Evolutionary conservation across 2,113 vertebrate species (phyloP).

Genomic region (Ochotona curzoniae): DNA sequence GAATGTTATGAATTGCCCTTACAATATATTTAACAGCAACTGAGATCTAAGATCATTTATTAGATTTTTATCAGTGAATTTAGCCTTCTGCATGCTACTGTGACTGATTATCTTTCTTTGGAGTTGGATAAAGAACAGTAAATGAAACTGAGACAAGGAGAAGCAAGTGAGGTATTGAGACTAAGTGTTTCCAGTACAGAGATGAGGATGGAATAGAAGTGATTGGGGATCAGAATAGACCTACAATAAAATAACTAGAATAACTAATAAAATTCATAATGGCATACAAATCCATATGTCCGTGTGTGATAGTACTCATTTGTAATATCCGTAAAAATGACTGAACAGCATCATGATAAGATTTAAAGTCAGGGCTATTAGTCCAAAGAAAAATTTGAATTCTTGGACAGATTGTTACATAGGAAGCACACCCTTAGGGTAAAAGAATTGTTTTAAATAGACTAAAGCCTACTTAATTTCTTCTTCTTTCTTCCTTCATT

Average conservation of each 20-base stretch:
- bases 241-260: constrained; percentile 15
- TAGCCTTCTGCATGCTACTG: background rate
- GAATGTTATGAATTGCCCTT: too few relatives aligned
- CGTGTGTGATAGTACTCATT: background rate
- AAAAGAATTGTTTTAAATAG: background rate
- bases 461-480: fast-evolving
- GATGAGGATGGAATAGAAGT: background rate
- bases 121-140: background rate
- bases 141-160: background rate
- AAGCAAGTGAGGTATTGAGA: background rate
- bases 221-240: background rate
- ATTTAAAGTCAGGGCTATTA: background rate
- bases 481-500: background rate
- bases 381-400: background rate
- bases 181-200: background rate
- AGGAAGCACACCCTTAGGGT: background rate
- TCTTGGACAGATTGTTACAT: background rate
- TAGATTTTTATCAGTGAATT: background rate
- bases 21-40: too few relatives aligned
- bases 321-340: background rate
- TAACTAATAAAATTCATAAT: background rate
- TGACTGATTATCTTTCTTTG: background rate
- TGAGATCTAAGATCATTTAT: background rate
- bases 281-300: background rate
- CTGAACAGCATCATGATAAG: background rate